Percentiles rank a stretch among this genome's conserved stretches.
phyloP scores from a whole-genome alignment of 2,888 invertebrate species.

The Caenorhabditis japonica region DNA sequence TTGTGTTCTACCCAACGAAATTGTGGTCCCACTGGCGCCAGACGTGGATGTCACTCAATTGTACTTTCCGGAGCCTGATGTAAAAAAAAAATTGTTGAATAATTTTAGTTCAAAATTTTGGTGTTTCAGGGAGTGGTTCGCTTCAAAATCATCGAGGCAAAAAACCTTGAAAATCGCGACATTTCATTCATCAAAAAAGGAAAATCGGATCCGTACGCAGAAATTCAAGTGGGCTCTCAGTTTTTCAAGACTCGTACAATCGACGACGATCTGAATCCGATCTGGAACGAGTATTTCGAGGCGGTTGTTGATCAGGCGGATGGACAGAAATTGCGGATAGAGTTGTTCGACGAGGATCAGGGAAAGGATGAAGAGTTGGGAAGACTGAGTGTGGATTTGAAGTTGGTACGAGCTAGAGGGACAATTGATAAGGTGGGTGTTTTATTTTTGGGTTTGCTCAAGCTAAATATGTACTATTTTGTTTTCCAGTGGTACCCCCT shows the following conservation, averaged over 20 bases:
- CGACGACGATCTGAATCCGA: slow-evolving; percentile 92
- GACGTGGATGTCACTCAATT: slow-evolving; percentile 87
- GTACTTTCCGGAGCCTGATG: slow-evolving; percentile 93
- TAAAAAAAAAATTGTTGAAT: slow-evolving; percentile 78
- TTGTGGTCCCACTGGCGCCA: slow-evolving; percentile 89
- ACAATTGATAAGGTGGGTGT: slow-evolving; percentile 81
- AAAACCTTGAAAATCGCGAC: slow-evolving; percentile 95
- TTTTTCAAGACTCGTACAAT: slow-evolving; percentile 93
- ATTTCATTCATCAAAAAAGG: slow-evolving; percentile 92
- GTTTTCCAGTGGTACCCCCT: slow-evolving; percentile 89
- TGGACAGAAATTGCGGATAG: slow-evolving; percentile 79
- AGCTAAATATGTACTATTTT: too few species aligned
- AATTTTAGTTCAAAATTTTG: neutral
- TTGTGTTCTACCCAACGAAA: slow-evolving; percentile 95
- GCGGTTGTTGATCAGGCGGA: slow-evolving; percentile 76
- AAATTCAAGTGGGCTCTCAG: slow-evolving; percentile 86
- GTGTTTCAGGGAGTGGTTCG: slow-evolving; percentile 87
- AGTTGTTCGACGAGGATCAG: slow-evolving; percentile 92
- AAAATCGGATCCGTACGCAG: slow-evolving; percentile 96
- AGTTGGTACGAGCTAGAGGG: slow-evolving; percentile 83
- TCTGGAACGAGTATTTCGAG: slow-evolving; percentile 97
- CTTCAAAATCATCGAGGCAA: slow-evolving; percentile 93
- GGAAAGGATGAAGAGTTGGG: slow-evolving; percentile 92
- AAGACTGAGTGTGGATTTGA: slow-evolving; percentile 83
- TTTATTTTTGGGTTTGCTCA: slow-evolving; percentile 1